These are phyloP conservation scores for Machimus atricapillus DNA, from an alignment of 2,888 invertebrate species.

Conservation along the genomic window DNA sequence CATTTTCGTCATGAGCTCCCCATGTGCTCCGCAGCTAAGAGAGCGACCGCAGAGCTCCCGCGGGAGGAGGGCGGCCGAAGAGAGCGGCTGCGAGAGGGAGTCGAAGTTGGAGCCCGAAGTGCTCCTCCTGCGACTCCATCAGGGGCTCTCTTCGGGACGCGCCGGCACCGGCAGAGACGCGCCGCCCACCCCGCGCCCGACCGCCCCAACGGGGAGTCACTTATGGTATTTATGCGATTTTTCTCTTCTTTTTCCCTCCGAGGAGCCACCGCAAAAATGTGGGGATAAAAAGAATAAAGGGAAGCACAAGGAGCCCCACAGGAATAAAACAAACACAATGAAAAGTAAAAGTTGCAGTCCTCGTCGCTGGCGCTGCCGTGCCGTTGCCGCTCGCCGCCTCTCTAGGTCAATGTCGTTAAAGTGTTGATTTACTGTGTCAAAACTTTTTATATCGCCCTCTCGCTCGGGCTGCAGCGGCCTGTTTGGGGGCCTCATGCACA, in stretches of 20 bases:
- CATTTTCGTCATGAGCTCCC: slow-evolving; percentile 31
- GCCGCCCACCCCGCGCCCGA: background rate
- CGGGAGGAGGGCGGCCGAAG: background rate
- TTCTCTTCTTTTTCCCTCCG: slow-evolving; percentile 29
- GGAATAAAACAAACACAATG: slow-evolving; percentile 44
- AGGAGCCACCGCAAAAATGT: slow-evolving; percentile 28
- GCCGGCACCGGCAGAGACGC: background rate
- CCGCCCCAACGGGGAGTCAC: background rate
- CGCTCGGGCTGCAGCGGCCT: background rate
- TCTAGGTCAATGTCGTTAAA: slow-evolving; percentile 53
- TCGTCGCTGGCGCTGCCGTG: slow-evolving; percentile 13
- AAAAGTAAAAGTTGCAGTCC: slow-evolving; percentile 46
- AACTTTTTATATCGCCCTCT: slow-evolving; percentile 49
- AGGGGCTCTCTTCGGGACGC: background rate
- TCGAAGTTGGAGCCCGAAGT: background rate
- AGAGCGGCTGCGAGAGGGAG: background rate
- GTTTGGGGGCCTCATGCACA: background rate
- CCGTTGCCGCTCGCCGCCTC: slow-evolving; percentile 45
- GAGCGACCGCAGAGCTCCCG: background rate
- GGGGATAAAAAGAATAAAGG: slow-evolving; percentile 29
- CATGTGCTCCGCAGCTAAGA: slow-evolving; percentile 32
- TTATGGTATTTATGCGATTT: slow-evolving; percentile 37
- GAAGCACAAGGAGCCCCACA: slow-evolving; percentile 32
- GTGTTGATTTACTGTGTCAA: slow-evolving; percentile 53
- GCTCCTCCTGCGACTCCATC: background rate